A percentile compares a stretch with the other conserved stretches of the same genome.
These are phyloP conservation scores for Oreonectes daqikongensis DNA, from an alignment of 2,797 vertebrate species.

Conservation along the genomic window DNA sequence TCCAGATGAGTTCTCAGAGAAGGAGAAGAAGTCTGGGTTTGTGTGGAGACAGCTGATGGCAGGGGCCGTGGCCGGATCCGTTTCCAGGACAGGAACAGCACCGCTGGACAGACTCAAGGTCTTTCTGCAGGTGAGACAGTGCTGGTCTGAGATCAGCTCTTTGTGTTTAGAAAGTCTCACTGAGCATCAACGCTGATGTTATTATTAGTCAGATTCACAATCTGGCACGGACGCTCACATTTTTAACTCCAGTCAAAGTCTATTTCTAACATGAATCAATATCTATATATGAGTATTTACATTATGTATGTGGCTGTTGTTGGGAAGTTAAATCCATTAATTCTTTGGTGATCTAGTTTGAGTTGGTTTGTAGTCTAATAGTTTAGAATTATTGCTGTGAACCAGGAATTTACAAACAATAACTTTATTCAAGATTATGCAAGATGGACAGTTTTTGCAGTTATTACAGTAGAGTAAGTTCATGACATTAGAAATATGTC, in stretches of 20 bases:
- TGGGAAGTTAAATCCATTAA: no score
- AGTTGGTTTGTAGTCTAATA: no score
- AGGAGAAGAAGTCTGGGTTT: slow-evolving; percentile 89
- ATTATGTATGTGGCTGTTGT: no score
- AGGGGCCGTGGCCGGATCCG: slow-evolving; percentile 87
- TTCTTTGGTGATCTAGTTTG: no score
- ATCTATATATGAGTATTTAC: no score
- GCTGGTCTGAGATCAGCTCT: background rate
- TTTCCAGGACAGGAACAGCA: slow-evolving; percentile 91
- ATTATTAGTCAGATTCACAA: background rate
- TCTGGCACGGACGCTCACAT: background rate
- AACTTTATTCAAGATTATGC: no score
- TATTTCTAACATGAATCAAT: no score
- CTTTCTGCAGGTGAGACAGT: slow-evolving; percentile 88
- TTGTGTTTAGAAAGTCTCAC: background rate
- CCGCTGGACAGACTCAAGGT: slow-evolving; percentile 95
- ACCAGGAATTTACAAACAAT: no score
- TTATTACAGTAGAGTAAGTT: no score
- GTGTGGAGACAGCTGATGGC: slow-evolving; percentile 94
- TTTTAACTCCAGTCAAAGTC: background rate
- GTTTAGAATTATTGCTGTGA: no score
- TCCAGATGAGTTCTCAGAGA: slow-evolving; percentile 94
- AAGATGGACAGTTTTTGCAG: no score
- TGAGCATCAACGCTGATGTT: background rate
- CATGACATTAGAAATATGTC: no score